Evolutionary conservation across 2,113 vertebrate species (phyloP), one percentile per base, ranked within the genome.

Genomic region (Leuciscus idus): DNA sequence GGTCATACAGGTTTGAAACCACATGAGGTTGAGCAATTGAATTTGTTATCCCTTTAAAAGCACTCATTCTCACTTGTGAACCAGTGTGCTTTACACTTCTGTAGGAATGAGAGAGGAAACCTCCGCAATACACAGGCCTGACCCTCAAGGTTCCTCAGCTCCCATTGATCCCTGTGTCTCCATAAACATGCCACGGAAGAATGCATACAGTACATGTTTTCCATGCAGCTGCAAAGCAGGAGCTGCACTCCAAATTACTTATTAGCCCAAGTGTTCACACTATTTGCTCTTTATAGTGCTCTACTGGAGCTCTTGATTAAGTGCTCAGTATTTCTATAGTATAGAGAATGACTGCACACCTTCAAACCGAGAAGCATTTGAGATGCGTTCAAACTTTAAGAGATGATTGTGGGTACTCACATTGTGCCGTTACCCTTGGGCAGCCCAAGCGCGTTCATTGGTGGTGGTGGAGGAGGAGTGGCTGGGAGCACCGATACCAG

Each of bases 381-480:
- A 21, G 10, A 46, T 46, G 3, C 0, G 0, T 73, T 73, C 8
- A 23, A 57, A 74, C 55, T 23, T 57, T 23, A 23, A 57, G 8
- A 73, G 36, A 48, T 28, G 57, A 64, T 28, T 62, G 4, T 28
- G 80, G 28, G 75, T 88, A 94, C 95, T 95, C 87, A 96, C 95
- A 94, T 80, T 50, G 93, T 94, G 50, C 94, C 92, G 6, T 95
- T 95, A 86, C 98, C 96, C 93, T 96, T 98, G 0, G 98, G 98
- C 36, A 99, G 96, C 85, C 98, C 98, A 90, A 99, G 90, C 0
- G 97, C 96, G 55, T 99, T 99, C 92, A 99, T 95, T 0, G 94
- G 91, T 0, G 93, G 84, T 0, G 93, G 84, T 0, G 94, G 95
- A 2, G 93, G 76, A 0, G 95, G 93, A 84, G 96, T 94, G 72